Base-by-base conservation (phyloP, 2,797 vertebrate genomes). In the Lithobates pipiens region DNA sequence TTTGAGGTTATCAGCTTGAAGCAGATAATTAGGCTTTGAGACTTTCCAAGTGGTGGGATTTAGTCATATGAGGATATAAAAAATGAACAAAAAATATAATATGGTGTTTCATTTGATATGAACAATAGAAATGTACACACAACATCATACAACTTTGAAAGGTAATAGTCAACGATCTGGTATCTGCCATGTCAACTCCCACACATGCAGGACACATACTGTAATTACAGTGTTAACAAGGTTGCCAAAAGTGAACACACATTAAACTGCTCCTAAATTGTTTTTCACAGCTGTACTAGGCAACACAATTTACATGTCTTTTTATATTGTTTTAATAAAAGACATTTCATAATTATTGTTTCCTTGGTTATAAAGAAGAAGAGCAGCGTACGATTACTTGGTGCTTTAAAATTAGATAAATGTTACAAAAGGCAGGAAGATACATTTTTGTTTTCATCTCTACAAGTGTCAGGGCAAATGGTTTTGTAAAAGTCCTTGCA, bases 1-100 rank as follows among this genome's bases (percentile, higher is more conserved):
- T 86, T 67, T 82, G 36, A 86, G 74, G 79, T 82, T 82, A 86
- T 82, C 73, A 65, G 57, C 67, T 86, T 71, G 68, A 82, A 77
- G 68, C 18, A 72, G 79, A 76, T 81, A 86, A 86, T 86, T 77
- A 86, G 44, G 21, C 67, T 13, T 57, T 75, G 67, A 85, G 71
- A 74, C 21, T 77, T 71, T 23, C 70, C 77, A 82, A 85, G 25
- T 50, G 39, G 16, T 76, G 70, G 46, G 34, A 63, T 86, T 76
- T 81, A 81, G 18, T 71, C 65, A 76, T 80, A 81, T 73, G 29
- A 76, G 65, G 27, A 81, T 86, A 34, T 70, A 76, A 80, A 63
- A 65, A 71, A 23, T 11, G 7, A 71, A n/a, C 0, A 42, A 50
- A 83, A 42, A 77, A 69, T 2, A 10, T 46, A 71, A 77, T 67